Evolutionary conservation across 2,797 vertebrate species (phyloP), one percentile per base, ranked within the genome.

Genomic region (Astyanax mexicanus): DNA sequence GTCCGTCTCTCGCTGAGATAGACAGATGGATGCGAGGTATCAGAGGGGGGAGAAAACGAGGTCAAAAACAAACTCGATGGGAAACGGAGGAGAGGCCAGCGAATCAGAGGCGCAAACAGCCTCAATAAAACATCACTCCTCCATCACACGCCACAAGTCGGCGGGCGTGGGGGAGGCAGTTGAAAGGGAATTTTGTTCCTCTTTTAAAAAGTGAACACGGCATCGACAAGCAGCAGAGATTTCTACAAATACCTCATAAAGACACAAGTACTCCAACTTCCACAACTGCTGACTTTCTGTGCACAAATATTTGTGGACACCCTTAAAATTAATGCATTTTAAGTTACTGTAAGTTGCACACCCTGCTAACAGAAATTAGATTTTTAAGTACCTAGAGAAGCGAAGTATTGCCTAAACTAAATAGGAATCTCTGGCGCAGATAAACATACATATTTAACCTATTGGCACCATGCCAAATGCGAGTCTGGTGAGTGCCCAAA

Each of bases 21-120:
- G 90, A 86, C 89, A 86, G 88, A 83, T 84, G 88, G 83, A 91
- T 91, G 86, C 81, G 74, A 90, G 80, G 79, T 82, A 86, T 86
- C 80, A 72, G 78, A 74, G 66, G 74, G 23, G 77, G 74, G 80
- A 78, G 64, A 80, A 79, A 84, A 71, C 3, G 75, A 83, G 81
- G 84, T 89, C 86, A 88, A 84, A 88, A 84, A 82, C 80, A 84
- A 84, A 81, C 70, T 81, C 85, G 3, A 69, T 69, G n/a, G 32
- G 23, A 75, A 52, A 62, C 5, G 17, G 25, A 60, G 25, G 35
- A 35, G 42, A 52, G 25, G 3, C 66, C 58, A 58, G 51, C n/a
- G 11, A 61, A 27, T 32, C 23, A 23, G 35, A 40, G 38, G 62
- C 9, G 84, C 83, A 88, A 88, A 90, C 83, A 83, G 69, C 80